A percentile compares a stretch with the other conserved stretches of the same genome.
Conservation (phyloP, 2,888 invertebrate species). For the Drosophila meridionalis region DNA sequence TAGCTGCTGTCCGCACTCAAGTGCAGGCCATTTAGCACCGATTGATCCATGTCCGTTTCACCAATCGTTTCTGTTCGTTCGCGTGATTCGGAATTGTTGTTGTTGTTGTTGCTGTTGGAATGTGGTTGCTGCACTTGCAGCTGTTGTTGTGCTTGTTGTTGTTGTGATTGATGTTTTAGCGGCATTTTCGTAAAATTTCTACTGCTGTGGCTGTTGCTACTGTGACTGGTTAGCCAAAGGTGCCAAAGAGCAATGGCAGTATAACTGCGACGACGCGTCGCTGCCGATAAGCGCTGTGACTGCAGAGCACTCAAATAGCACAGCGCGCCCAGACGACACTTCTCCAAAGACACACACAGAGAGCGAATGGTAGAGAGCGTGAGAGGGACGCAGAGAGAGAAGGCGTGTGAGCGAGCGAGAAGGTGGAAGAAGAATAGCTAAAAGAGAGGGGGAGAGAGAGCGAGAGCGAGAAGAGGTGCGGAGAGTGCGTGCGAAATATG, state of each 20-base stretch:
- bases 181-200: slow-evolving; percentile 53
- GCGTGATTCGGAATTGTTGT: slow-evolving; percentile 26
- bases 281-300: slow-evolving; percentile 41
- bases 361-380: neutral
- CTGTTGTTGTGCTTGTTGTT: slow-evolving; percentile 17
- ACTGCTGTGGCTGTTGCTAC: slow-evolving; percentile 28
- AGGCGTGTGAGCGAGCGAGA: neutral
- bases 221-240: slow-evolving; percentile 59
- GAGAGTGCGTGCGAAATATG: slow-evolving; percentile 32
- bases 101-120: slow-evolving; percentile 40
- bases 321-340: slow-evolving; percentile 28
- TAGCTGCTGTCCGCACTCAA: slow-evolving; percentile 50
- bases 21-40: slow-evolving; percentile 74
- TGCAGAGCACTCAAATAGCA: slow-evolving; percentile 47
- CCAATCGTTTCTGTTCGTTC: slow-evolving; percentile 73
- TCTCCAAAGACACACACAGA: neutral
- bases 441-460: slow-evolving; percentile 8
- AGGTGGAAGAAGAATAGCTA: neutral
- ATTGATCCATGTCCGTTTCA: slow-evolving; percentile 80
- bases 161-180: slow-evolving; percentile 19
- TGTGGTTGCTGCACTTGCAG: slow-evolving; percentile 26
- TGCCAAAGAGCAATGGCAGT: slow-evolving; percentile 57
- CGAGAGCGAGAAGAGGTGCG: slow-evolving; percentile 12
- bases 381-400: neutral
- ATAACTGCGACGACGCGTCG: slow-evolving; percentile 45